phyloP scores from a whole-genome alignment of 2,113 vertebrate genomes.

The Hemiprocne comata region DNA sequence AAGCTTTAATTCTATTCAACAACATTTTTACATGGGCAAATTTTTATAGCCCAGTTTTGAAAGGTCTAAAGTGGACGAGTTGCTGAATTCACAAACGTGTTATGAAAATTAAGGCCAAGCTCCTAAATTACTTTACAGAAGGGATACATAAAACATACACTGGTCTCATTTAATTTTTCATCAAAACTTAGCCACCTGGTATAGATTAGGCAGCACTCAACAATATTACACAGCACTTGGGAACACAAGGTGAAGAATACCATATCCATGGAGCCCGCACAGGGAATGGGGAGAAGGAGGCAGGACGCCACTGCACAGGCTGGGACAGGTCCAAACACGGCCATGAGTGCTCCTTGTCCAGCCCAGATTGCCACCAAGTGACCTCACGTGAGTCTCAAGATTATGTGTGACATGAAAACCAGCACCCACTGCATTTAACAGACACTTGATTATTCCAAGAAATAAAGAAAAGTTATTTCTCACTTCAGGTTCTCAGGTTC shows the following conservation, averaged over 20 bases:
- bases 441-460: not conserved
- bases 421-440: not conserved
- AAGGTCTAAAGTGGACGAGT: not conserved
- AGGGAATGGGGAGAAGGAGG: not conserved
- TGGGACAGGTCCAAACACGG: not conserved
- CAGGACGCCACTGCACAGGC: not conserved
- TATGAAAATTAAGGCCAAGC: not conserved
- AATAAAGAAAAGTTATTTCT: not conserved
- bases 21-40: not conserved
- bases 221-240: not conserved
- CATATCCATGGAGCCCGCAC: not conserved
- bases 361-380: not conserved
- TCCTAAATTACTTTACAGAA: conserved; percentile 33
- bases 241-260: not conserved
- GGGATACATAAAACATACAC: not conserved
- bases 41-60: not conserved
- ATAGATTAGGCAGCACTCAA: conserved; percentile 14
- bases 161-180: conserved; percentile 23
- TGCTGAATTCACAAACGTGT: not conserved
- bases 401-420: not conserved
- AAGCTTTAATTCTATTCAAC: not conserved
- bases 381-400: not conserved
- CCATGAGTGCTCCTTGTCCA: not conserved
- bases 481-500: not conserved
- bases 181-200: conserved; percentile 39